Evolutionary conservation across 2,888 invertebrate species (phyloP).

Genomic region (Drosophila atripex): DNA sequence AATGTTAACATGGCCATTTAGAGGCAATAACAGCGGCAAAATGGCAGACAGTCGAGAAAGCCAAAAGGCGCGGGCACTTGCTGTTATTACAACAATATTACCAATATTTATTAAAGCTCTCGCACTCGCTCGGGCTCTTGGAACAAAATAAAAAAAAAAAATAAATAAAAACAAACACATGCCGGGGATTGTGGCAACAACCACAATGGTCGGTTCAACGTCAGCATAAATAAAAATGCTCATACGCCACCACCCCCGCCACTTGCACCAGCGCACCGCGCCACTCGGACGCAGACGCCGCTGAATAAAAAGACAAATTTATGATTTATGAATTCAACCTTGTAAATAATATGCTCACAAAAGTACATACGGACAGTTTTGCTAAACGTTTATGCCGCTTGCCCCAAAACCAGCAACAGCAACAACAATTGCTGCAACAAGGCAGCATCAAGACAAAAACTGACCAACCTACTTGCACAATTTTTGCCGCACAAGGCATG

Average conservation of each 20-base stretch:
- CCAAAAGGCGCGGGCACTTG: constrained; percentile 75
- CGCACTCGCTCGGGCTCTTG: constrained; percentile 1
- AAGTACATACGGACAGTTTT: constrained; percentile 69
- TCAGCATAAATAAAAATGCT: constrained; percentile 70
- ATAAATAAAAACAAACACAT: no score
- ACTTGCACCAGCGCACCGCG: constrained; percentile 18
- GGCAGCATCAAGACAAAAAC: constrained; percentile 11
- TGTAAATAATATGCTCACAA: constrained; percentile 78
- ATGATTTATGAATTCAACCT: constrained; percentile 81
- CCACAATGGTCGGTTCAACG: constrained; percentile 67
- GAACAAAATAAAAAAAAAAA: no score
- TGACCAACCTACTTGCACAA: constrained; percentile 79
- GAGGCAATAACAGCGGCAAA: constrained; percentile 79
- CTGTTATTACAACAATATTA: constrained; percentile 78
- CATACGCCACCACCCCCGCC: constrained; percentile 62
- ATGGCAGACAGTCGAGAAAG: constrained; percentile 72
- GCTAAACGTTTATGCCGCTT: constrained; percentile 63
- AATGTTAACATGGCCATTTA: constrained; percentile 80
- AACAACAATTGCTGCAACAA: constrained; percentile 2
- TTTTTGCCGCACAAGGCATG: constrained; percentile 76
- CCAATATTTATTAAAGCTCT: constrained; percentile 71
- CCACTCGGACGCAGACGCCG: constrained; percentile 56
- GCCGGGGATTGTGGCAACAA: constrained; percentile 23
- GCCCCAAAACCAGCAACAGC: constrained; percentile 22
- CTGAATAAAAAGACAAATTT: constrained; percentile 79